Conservation (phyloP, 2,888 invertebrate genomes). For the Rhagium mordax region DNA sequence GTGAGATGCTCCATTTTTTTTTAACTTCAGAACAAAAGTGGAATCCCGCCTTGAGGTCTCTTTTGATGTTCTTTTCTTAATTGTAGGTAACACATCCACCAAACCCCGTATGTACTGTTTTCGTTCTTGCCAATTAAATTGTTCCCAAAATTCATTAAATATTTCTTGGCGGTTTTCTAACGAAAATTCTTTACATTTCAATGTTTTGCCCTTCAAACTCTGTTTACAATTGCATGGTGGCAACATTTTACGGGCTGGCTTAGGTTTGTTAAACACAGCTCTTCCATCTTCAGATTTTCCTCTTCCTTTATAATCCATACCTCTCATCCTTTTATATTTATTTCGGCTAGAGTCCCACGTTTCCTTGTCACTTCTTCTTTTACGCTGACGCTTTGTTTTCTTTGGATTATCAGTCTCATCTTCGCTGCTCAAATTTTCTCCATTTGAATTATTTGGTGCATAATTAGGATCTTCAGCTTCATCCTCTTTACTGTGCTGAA, state of each 20-base stretch:
- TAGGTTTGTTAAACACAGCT: background rate
- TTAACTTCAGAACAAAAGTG: background rate
- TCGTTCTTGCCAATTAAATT: background rate
- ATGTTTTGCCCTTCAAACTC: constrained; percentile 1
- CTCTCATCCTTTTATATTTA: background rate
- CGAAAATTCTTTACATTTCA: background rate
- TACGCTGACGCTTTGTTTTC: background rate
- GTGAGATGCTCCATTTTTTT: background rate
- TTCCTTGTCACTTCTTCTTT: background rate
- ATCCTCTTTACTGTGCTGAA: background rate
- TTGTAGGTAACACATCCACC: background rate
- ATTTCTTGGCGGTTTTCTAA: background rate
- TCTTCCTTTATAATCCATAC: background rate
- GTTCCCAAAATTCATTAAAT: background rate
- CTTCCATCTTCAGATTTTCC: background rate
- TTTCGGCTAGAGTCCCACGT: background rate
- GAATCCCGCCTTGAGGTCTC: background rate
- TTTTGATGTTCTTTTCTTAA: background rate
- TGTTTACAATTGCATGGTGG: background rate
- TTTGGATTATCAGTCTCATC: background rate
- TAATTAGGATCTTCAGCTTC: background rate
- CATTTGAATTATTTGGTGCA: background rate
- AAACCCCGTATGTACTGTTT: background rate
- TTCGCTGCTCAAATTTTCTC: background rate
- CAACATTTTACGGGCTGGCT: background rate